Evolutionary conservation across 2,797 vertebrate species (phyloP), one percentile per base, ranked within the genome.

Genomic region (Synanceia verrucosa): DNA sequence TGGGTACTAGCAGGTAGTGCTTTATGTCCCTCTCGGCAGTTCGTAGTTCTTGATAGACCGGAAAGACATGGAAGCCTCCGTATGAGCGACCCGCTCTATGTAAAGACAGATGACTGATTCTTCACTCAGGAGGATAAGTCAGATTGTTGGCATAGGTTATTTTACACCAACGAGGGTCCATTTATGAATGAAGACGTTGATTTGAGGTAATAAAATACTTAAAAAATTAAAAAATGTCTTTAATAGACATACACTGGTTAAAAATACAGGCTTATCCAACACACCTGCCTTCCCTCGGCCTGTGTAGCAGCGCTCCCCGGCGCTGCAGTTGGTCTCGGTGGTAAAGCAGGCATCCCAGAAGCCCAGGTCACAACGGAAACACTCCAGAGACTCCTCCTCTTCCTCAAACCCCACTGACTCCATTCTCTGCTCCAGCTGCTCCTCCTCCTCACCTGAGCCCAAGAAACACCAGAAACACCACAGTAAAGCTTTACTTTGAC

Each of bases 261-360:
- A 33, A 56, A 43, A 34, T 1, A 60, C 16, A 18, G 13, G 18
- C n/a, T 18, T n/a, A 23, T 53, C 34, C 5, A 47, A 68, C 89
- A 43, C 71, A 93, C 92, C 92, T 83, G 92, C 89, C 50, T 66
- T 91, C 58, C 88, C 93, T 26, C 83, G 72, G 62, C 91, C 92
- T 0, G 87, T 93, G 86, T 76, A 93, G 79, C 93, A 94, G 44
- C 59, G 79, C 73, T 94, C 88, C 31, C 88, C 88, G 0, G 12
- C 21, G 61, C 81, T 88, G 79, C 93, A 93, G 63, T 79, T 88
- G 28, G 78, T 91, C 66, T 77, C 41, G 0, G 89, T 92, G 29
- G 90, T 94, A 52, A 83, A 87, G 65, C 93, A 94, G 44, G 77
- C 53, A 9, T 93, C 90, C 91, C 91, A 94, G 78, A 93, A 91